A percentile compares a stretch with the other conserved stretches of the same genome.
Conservation (phyloP, 2,888 invertebrate species). For the Eulithis prunata region DNA sequence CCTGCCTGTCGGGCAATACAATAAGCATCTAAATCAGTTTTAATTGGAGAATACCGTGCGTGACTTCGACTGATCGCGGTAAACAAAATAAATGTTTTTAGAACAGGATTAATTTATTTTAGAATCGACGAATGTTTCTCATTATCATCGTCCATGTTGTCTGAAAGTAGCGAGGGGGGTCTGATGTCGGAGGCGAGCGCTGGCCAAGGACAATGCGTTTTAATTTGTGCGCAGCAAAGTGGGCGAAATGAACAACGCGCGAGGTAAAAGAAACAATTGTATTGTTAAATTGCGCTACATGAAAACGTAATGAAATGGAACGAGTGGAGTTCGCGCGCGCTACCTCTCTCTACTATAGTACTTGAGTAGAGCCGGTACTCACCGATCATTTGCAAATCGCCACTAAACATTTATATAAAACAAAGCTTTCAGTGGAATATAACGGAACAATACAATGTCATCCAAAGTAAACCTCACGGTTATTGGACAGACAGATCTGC, state of each 20-base stretch:
- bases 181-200: no score
- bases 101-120: no score
- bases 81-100: not conserved
- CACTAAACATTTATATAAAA: no score
- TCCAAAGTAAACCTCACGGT: no score
- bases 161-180: not conserved
- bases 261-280: conserved; percentile 29
- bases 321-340: not conserved
- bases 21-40: no score
- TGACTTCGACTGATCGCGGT: not conserved
- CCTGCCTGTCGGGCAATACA: no score
- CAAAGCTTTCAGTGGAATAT: no score
- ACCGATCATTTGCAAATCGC: no score
- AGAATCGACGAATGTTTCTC: conserved; percentile 19
- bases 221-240: conserved; percentile 33
- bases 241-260: conserved; percentile 32
- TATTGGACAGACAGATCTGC: no score
- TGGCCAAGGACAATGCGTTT: conserved; percentile 15
- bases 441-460: no score
- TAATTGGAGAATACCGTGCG: not conserved
- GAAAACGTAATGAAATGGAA: conserved; percentile 40
- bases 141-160: conserved; percentile 27
- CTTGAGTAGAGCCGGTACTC: no score
- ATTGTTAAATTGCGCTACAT: conserved; percentile 37
- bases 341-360: no score